Percentiles rank a stretch among this genome's conserved stretches.
phyloP scores from a whole-genome alignment of 37 sponge, comb jelly and placozoan species.

The Geodia barretti region DNA sequence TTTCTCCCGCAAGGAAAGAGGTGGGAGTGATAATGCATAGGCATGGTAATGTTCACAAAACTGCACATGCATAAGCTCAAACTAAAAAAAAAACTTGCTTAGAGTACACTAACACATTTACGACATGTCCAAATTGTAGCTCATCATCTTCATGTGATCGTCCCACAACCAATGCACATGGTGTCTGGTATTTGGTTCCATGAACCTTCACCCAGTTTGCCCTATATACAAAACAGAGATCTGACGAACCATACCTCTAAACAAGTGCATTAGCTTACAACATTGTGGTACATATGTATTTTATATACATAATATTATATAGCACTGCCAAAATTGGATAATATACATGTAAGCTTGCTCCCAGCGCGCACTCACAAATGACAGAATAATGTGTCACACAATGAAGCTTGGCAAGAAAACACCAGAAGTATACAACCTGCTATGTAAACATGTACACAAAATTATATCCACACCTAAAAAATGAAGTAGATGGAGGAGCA shows the following conservation, averaged over 20 bases:
- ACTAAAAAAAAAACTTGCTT: not conserved
- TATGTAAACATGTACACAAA: not conserved
- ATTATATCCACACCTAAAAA: not conserved
- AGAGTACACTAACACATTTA: not conserved
- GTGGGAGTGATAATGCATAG: not conserved
- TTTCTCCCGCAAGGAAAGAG: not conserved
- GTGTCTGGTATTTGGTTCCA: slow-evolving; percentile 13
- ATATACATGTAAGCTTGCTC: too few species aligned
- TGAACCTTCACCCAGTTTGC: slow-evolving; percentile 19
- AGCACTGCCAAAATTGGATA: too few species aligned
- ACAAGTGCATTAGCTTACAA: too few species aligned
- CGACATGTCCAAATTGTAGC: not conserved
- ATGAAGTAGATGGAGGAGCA: not conserved
- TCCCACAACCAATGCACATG: slow-evolving; percentile 17
- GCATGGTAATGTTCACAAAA: not conserved
- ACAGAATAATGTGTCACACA: too few species aligned
- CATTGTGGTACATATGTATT: too few species aligned
- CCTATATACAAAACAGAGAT: too few species aligned
- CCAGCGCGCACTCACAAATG: too few species aligned
- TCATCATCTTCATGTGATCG: not conserved
- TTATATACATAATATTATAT: too few species aligned
- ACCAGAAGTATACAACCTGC: not conserved
- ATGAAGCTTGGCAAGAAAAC: too few species aligned
- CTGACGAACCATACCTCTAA: too few species aligned
- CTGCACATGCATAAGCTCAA: not conserved